A percentile compares a stretch with the other conserved stretches of the same genome.
phyloP scores from a whole-genome alignment of 2,888 invertebrate genomes.

The Nemurella pictetii region DNA sequence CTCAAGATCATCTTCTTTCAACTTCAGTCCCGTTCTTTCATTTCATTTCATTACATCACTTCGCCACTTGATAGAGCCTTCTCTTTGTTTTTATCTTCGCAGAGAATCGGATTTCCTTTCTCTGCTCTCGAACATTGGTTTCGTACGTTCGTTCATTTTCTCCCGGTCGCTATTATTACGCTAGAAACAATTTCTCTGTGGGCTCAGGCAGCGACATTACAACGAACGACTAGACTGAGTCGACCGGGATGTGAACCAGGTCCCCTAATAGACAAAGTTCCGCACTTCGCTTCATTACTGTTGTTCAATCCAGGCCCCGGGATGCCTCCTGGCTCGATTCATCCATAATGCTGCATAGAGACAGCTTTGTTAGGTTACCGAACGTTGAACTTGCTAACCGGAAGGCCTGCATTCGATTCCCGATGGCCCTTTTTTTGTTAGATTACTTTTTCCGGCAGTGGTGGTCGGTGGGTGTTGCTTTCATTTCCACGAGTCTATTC shows the following conservation, averaged over 20 bases:
- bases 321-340: not conserved
- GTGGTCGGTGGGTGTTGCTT: not conserved
- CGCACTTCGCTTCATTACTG: not conserved
- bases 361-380: conserved; percentile 1
- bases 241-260: not conserved
- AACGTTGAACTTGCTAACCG: conserved; percentile 9
- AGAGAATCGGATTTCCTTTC: not conserved
- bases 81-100: not conserved
- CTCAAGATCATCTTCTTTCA: not conserved
- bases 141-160: not conserved
- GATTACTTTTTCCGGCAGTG: not conserved
- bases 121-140: too few species aligned
- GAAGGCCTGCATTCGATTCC: not conserved
- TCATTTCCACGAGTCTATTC: not conserved
- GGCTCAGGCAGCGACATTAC: not conserved
- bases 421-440: not conserved
- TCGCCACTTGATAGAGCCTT: not conserved
- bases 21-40: not conserved
- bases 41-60: not conserved
- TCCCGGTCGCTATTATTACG: not conserved
- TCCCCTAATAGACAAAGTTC: conserved; percentile 12
- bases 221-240: not conserved
- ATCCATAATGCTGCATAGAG: not conserved
- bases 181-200: not conserved
- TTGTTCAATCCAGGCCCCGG: not conserved